Evolutionary conservation across 2,888 invertebrate species (phyloP).

Genomic region (Melieria picta): DNA sequence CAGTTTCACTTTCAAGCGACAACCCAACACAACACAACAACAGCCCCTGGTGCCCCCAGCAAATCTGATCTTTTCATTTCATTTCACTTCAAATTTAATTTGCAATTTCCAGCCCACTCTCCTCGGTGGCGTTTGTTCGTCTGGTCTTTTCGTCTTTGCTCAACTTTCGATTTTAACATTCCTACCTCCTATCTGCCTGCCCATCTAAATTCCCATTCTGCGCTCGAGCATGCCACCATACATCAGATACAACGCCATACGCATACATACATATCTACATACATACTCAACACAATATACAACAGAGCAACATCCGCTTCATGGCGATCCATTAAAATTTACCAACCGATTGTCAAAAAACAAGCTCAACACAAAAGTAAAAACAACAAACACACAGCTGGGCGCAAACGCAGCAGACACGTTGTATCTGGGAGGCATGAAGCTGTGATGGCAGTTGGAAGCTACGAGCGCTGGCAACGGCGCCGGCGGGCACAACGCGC

Average conservation of each 20-base stretch:
- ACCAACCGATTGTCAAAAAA: conserved; percentile 47
- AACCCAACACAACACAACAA: neutral
- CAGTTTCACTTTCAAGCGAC: conserved; percentile 11
- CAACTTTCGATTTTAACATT: conserved; percentile 58
- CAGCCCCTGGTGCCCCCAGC: conserved; percentile 2
- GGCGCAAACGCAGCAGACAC: neutral
- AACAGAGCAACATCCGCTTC: conserved; percentile 51
- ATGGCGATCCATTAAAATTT: conserved; percentile 51
- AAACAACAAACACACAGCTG: conserved; percentile 34
- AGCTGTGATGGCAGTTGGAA: neutral
- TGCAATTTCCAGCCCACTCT: neutral
- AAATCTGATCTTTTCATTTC: conserved; percentile 9
- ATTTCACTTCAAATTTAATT: conserved; percentile 4
- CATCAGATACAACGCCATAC: neutral
- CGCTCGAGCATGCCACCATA: too few species aligned
- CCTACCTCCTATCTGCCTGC: conserved; percentile 18
- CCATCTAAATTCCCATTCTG: neutral
- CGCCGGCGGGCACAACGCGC: neutral
- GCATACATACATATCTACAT: neutral
- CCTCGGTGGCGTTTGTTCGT: neutral
- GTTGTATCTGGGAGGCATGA: neutral
- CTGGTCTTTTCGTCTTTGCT: conserved; percentile 22
- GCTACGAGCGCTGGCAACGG: neutral
- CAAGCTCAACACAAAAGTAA: neutral
- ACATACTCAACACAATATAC: conserved; percentile 14